Conservation (phyloP, 64 coral and sea anemone species). For the Dendrophyllia cribrosa region DNA sequence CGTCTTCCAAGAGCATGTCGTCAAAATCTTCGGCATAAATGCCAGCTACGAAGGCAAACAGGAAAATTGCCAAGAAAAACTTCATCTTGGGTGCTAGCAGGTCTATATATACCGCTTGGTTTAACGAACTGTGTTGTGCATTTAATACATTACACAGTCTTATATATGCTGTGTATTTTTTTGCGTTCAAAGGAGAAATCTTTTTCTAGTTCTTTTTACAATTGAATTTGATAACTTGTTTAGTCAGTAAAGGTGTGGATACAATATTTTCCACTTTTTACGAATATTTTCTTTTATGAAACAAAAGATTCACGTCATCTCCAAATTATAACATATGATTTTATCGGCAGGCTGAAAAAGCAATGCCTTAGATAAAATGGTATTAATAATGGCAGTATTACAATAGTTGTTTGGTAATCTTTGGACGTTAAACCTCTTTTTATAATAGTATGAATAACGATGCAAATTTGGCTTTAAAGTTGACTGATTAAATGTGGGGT, state of each 20-base stretch:
- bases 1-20: slow-evolving; percentile 18
- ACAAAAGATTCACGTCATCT: no score
- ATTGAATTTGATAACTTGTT: not conserved
- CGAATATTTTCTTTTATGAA: no score
- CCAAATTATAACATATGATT: no score
- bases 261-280: not conserved
- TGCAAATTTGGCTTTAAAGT: no score
- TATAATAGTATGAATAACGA: no score
- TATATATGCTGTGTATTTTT: not conserved
- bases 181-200: not conserved
- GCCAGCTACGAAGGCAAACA: slow-evolving; percentile 48
- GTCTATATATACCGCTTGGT: not conserved
- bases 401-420: not conserved
- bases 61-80: slow-evolving; percentile 18
- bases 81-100: not conserved
- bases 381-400: not conserved
- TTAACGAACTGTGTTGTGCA: not conserved
- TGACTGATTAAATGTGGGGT: no score
- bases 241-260: not conserved
- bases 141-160: not conserved
- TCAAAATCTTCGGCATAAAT: slow-evolving; percentile 31
- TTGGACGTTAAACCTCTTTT: no score
- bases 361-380: not conserved
- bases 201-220: not conserved
- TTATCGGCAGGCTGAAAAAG: not conserved